Evolutionary conservation across 2,797 vertebrate genomes (phyloP).

Genomic region (Gymnothorax javanicus): DNA sequence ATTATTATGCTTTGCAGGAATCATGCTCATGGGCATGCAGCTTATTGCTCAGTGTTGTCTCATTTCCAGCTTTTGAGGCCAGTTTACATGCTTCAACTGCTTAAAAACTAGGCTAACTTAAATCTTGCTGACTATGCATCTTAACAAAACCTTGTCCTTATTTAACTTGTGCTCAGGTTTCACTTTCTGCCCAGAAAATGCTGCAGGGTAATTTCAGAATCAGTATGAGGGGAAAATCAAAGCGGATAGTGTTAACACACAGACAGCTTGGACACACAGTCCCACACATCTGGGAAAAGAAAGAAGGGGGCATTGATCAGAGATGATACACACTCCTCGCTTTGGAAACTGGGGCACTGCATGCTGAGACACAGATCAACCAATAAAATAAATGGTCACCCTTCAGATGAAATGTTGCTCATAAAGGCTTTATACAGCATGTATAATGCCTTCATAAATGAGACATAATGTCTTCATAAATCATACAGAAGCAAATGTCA

Average conservation of each 20-base stretch:
- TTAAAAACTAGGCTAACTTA: neutral
- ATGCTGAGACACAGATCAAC: neutral
- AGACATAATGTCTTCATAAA: too few relatives aligned
- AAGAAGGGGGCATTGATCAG: neutral
- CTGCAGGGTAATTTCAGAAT: neutral
- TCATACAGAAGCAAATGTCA: too few relatives aligned
- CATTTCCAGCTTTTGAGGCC: too few relatives aligned
- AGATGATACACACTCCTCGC: neutral
- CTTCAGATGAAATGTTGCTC: too few relatives aligned
- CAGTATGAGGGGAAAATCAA: neutral
- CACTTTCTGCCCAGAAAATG: neutral
- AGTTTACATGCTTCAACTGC: neutral
- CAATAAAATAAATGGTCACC: neutral
- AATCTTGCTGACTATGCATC: neutral
- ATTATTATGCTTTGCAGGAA: neutral
- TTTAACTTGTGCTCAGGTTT: neutral
- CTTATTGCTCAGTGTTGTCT: too few relatives aligned
- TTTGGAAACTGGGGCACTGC: conserved; percentile 2
- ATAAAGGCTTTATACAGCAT: too few relatives aligned
- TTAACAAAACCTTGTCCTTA: neutral
- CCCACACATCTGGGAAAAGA: neutral
- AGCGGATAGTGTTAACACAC: neutral
- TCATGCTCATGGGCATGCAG: neutral
- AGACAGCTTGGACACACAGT: neutral
- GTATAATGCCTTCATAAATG: too few relatives aligned